Base-by-base conservation (phyloP, 2,888 invertebrate species). In the Campopleginae sp. region DNA sequence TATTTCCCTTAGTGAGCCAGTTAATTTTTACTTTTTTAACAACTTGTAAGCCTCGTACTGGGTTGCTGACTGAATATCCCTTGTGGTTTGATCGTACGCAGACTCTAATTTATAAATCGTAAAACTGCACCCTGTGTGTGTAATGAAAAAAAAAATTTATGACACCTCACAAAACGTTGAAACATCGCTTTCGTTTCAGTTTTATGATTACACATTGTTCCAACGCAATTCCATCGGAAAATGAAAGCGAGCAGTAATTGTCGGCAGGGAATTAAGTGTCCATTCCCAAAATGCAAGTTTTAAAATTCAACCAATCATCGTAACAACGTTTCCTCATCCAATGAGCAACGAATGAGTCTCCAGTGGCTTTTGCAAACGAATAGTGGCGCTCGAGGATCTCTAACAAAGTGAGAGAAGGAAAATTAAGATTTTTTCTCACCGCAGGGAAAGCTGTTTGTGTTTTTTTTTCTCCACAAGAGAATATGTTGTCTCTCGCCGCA, bases 81-180 rank as follows among this genome's bases (percentile, higher is more conserved):
- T 78, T 66, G 79, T 83, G 74, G 81, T 72, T 46, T 31, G 74
- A 33, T 65, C 51, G 48, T 76, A 68, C 77, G 31, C 80, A 38
- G 71, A 68, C 71, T 72, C 31, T 86, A 79, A 88, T 87, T 86
- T 87, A 83, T 72, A 78, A 86, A 86, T 86, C 86, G 66, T 87
- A 86, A 87, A 87, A 79, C 80, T 70, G 75, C 71, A 51, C 61
- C 76, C 75, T 77, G 65, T 82, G 72, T 83, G 82, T 82, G 81
- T 68, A 81, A 86, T 83, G 82, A 82, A 74, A 48, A 74, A 61
- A 81, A 70, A 70, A 79, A 63, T 65, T 70, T 63, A 80, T 31
- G 79, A 70, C 66, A 33, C 51, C 31, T 44, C 58, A 19, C 44
- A 66, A 61, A 61, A 77, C 51, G n/a, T 51, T 19, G 58, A 70